Evolutionary conservation across 1,140 invertebrate species (phyloP), one percentile per base, ranked within the genome.

Genomic region (Musca domestica): DNA sequence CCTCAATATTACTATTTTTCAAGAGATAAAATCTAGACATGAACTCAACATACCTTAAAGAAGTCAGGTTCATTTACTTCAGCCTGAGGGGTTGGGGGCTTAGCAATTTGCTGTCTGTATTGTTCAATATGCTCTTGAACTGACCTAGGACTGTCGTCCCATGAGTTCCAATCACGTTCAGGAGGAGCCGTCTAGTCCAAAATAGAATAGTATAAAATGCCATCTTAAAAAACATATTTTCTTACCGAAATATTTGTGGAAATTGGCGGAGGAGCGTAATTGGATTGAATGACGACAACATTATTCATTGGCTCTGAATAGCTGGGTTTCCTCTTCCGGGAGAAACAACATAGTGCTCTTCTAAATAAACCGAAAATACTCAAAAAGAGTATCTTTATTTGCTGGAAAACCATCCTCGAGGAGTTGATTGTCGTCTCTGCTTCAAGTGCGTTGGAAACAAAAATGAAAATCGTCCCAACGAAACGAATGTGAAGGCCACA

Each of bases 71-170:
- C 77, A 15, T 72, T 71, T 41, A 79, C 80, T 67, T 76, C 74
- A 56, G 76, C 73, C 25, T 74, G 72, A 46, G 80, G 76, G 25
- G 78, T 81, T 7, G 75, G 71, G 2, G 78, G 78, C 52, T 80
- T 74, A 0, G 77, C 76, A 70, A 82, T 74, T 12, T 74, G 74
- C 61, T 80, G 75, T 47, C 80, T 71, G 67, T 82, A 82, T 63
- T 79, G 78, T 52, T 82, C 80, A n/a, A 82, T 82, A 64, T 82
- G 80, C 64, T 82, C 80, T 67, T 78, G 75, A 5, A 82, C 78
- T 6, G 80, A 81, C 0, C 76, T 72, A 1, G 80, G 80, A 66
- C 75, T 76, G 63, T 81, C 80, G 54, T 82, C 80, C 80, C 80
- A 82, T 2, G 75, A 77, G 65, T 82, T 82, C 80, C 80, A 82